These are phyloP conservation scores for Sphaerophoria rueppellii DNA, from an alignment of 2,888 invertebrate genomes.

Conservation along the genomic window DNA sequence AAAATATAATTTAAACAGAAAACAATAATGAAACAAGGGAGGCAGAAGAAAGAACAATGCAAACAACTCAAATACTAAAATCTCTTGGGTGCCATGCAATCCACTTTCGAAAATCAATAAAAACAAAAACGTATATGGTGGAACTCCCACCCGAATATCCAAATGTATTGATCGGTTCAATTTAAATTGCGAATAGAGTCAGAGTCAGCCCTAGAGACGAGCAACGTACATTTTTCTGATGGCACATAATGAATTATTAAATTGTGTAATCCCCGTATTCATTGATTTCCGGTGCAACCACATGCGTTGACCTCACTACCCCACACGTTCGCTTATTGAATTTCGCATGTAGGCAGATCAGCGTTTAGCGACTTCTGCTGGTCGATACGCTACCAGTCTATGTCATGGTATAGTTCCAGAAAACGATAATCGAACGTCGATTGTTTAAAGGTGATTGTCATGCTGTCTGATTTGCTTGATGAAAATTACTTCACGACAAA, in stretches of 20 bases:
- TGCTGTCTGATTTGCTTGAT: not conserved
- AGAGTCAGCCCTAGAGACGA: not conserved
- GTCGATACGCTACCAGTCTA: too few relatives aligned
- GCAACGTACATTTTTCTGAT: not conserved
- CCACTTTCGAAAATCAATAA: too few relatives aligned
- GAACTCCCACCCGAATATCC: too few relatives aligned
- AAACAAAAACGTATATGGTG: too few relatives aligned
- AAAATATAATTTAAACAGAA: too few relatives aligned
- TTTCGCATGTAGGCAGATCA: not conserved
- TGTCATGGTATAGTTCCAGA: not conserved
- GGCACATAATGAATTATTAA: conserved; percentile 64
- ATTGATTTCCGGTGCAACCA: conserved; percentile 62
- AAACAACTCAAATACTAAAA: too few relatives aligned
- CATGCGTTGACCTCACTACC: conserved; percentile 31
- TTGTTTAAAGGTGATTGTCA: conserved; percentile 43
- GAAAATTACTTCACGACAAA: too few relatives aligned
- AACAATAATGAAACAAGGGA: too few relatives aligned
- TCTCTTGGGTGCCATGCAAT: too few relatives aligned
- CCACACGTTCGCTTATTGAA: conserved; percentile 21
- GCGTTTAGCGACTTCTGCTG: not conserved
- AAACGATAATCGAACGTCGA: conserved; percentile 11
- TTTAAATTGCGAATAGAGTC: conserved; percentile 26
- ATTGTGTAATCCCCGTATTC: conserved; percentile 65
- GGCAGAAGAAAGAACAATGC: too few relatives aligned
- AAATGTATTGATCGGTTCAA: conserved; percentile 21